Evolutionary conservation across 2,113 vertebrate species (phyloP), one percentile per base, ranked within the genome.

Genomic region (Isurus oxyrinchus): DNA sequence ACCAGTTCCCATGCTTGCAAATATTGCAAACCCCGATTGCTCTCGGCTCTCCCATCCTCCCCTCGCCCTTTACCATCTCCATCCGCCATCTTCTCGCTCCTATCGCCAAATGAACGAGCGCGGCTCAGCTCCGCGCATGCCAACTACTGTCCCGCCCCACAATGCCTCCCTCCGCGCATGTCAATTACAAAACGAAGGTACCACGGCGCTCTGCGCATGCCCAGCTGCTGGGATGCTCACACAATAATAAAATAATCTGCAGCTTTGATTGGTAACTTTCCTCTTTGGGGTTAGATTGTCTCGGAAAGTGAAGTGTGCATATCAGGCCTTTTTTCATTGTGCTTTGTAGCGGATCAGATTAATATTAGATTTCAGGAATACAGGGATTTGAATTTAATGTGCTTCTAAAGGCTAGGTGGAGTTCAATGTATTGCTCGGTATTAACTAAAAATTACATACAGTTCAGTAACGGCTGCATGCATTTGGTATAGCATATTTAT

Each of bases 21-120:
- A 1, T 59, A 2, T 14, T n/a, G 88, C 27, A 35, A 59, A 7
- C 5, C 1, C 88, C 25, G 27, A 13, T 5, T 6, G 57, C 14
- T 61, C 57, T 7, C 2, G 8, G 79, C n/a, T 6, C 21, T 0
- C 76, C 10, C 53, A 55, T 2, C 16, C 19, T 19, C 40, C 0
- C 11, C 21, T 13, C 8, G 23, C 2, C 57, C 10, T 19, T 95
- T 23, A 95, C 94, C 94, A 8, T 95, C 94, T 0, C 94, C 94
- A 19, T 76, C 94, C 94, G 94, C 94, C 94, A 95, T 95, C 94
- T 95, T 95, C 94, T 69, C 49, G 66, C 67, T 31, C 66, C 27
- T 31, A 1, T 16, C 16, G 1, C 44, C 94, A 72, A 95, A 76
- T 72, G 94, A 76, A 69, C 66, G 44, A 95, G 21, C 40, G 44